Evolutionary conservation across 2,888 invertebrate genomes (phyloP).

Genomic region (Yponomeuta cagnagella): DNA sequence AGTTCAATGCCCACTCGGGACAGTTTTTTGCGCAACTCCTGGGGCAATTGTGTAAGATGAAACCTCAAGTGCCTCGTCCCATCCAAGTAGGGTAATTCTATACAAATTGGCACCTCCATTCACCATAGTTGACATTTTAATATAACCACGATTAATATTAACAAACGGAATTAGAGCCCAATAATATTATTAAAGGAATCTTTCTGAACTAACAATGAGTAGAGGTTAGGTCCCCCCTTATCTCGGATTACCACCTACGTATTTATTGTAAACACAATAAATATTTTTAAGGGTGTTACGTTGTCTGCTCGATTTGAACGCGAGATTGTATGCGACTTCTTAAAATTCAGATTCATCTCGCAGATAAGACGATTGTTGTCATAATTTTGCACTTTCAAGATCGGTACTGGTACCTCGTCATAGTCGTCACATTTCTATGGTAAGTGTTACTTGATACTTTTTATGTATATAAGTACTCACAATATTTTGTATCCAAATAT

Average conservation of each 20-base stretch:
- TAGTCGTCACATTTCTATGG: not conserved
- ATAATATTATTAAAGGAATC: slow-evolving; percentile 68
- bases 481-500: not conserved
- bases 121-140: slow-evolving; percentile 66
- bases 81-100: slow-evolving; percentile 56
- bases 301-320: slow-evolving; percentile 46
- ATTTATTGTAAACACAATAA: slow-evolving; percentile 72
- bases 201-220: slow-evolving; percentile 24
- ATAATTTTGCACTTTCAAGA: slow-evolving; percentile 9
- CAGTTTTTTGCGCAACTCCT: slow-evolving; percentile 40
- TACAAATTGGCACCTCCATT: slow-evolving; percentile 71
- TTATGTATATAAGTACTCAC: not conserved
- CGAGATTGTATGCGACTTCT: slow-evolving; percentile 33
- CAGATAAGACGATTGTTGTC: slow-evolving; percentile 9
- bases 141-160: slow-evolving; percentile 66
- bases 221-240: slow-evolving; percentile 27
- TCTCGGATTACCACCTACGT: slow-evolving; percentile 72
- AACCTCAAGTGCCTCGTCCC: slow-evolving; percentile 41
- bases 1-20: not conserved
- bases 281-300: slow-evolving; percentile 56
- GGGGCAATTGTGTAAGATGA: slow-evolving; percentile 48
- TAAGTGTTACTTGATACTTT: not conserved
- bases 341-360: slow-evolving; percentile 2
- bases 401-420: slow-evolving; percentile 5
- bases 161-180: slow-evolving; percentile 75